These are phyloP conservation scores for Myrmecobius fasciatus DNA, from an alignment of 2,113 vertebrate species.

Conservation along the genomic window DNA sequence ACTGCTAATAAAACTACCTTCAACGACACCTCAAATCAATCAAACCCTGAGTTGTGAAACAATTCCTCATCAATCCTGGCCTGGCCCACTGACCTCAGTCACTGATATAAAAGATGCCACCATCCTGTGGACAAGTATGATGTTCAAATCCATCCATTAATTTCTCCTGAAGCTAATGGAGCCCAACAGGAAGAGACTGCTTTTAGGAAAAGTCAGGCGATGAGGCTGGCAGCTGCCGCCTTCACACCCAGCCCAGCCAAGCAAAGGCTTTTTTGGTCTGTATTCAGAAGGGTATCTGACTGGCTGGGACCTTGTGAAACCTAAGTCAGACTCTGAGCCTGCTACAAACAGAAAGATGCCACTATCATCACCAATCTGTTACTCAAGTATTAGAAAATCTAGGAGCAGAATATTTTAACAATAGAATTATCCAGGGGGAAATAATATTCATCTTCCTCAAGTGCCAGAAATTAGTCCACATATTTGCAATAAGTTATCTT, in stretches of 20 bases:
- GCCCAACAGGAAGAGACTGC: not conserved
- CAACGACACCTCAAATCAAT: not conserved
- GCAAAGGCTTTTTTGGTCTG: not conserved
- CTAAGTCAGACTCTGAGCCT: not conserved
- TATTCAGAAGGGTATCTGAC: not conserved
- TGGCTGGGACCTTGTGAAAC: not conserved
- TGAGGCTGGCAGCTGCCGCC: not conserved
- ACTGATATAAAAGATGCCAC: not conserved
- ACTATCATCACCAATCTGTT: not conserved
- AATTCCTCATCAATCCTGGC: not conserved
- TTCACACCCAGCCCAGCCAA: not conserved
- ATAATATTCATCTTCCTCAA: not conserved
- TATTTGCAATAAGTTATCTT: not conserved
- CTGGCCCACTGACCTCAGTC: not conserved
- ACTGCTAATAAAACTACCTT: not conserved
- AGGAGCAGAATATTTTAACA: not conserved
- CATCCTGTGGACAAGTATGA: not conserved
- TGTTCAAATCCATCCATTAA: not conserved
- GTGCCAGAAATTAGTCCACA: not conserved
- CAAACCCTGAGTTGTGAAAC: not conserved
- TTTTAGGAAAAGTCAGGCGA: not conserved
- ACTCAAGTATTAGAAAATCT: not conserved
- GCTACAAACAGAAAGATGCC: not conserved
- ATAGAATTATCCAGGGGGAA: not conserved
- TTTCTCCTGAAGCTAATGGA: not conserved